Evolutionary conservation across 1,140 invertebrate genomes (phyloP).

Genomic region (Cydia amplana): DNA sequence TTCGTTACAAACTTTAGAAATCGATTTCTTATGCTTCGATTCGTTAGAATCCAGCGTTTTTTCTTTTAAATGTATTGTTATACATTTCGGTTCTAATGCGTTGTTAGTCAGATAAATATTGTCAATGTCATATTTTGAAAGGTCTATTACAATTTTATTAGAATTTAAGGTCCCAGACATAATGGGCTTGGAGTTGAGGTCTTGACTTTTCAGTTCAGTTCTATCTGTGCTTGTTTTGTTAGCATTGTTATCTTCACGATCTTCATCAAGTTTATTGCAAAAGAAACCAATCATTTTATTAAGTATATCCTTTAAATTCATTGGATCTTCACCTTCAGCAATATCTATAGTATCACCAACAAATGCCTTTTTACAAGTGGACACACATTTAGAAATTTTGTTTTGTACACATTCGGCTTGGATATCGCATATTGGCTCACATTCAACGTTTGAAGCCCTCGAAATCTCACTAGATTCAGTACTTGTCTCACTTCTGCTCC

Average conservation of each 20-base stretch:
- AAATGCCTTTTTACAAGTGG: neutral
- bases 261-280: neutral
- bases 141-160: constrained; percentile 52
- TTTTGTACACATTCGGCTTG: constrained; percentile 55
- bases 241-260: neutral
- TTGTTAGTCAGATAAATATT: constrained; percentile 52
- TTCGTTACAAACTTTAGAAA: constrained; percentile 46
- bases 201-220: neutral
- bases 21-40: constrained; percentile 40
- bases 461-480: constrained; percentile 42
- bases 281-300: constrained; percentile 40
- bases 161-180: constrained; percentile 42
- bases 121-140: constrained; percentile 56
- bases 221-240: neutral
- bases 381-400: constrained; percentile 56
- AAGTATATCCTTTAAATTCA: constrained; percentile 51
- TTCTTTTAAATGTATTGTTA: constrained; percentile 56
- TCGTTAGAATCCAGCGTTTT: constrained; percentile 41
- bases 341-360: neutral
- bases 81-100: constrained; percentile 43
- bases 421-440: constrained; percentile 50
- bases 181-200: constrained; percentile 39
- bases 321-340: neutral
- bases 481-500: constrained; percentile 43
- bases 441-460: constrained; percentile 35